Percentiles rank a stretch among this genome's conserved stretches.
phyloP scores from a whole-genome alignment of 2,797 vertebrate species.

The Pseudomugil gertrudae region DNA sequence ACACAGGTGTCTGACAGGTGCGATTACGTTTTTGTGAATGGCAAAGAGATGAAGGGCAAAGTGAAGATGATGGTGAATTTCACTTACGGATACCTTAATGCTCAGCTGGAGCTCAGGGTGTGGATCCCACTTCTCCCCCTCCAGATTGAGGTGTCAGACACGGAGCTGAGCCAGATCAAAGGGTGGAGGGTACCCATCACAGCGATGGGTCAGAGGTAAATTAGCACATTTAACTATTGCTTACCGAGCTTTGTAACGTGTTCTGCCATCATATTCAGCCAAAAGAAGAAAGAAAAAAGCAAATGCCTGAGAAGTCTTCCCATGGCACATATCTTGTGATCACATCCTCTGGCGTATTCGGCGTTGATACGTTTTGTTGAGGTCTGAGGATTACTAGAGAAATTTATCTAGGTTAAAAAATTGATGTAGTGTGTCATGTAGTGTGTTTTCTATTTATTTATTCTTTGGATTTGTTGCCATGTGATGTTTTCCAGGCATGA shows the following conservation, averaged over 20 bases:
- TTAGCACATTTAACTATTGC: not conserved
- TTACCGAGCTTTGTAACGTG: not conserved
- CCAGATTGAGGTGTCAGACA: constrained; percentile 93
- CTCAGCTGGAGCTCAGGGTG: constrained; percentile 88
- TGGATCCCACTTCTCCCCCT: constrained; percentile 92
- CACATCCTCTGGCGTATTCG: not conserved
- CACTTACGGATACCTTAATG: constrained; percentile 89
- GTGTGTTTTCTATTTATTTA: not conserved
- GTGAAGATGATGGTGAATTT: constrained; percentile 88
- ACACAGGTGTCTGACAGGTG: constrained; percentile 92
- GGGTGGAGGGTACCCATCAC: constrained; percentile 90
- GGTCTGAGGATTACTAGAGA: not conserved
- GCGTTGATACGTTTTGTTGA: not conserved
- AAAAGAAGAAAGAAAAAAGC: not conserved
- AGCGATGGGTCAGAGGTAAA: constrained; percentile 87
- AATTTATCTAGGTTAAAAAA: not conserved
- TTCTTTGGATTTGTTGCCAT: not conserved
- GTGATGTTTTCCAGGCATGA: not conserved
- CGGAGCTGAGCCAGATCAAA: constrained; percentile 93
- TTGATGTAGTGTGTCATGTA: not conserved
- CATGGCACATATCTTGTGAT: not conserved
- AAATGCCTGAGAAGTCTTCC: not conserved
- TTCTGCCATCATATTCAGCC: constrained; percentile 1
- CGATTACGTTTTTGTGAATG: constrained; percentile 93
- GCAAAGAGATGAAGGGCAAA: constrained; percentile 93